A percentile compares a stretch with the other conserved stretches of the same genome.
Conservation (phyloP, 2,797 vertebrate genomes). For the Amblyraja radiata region DNA sequence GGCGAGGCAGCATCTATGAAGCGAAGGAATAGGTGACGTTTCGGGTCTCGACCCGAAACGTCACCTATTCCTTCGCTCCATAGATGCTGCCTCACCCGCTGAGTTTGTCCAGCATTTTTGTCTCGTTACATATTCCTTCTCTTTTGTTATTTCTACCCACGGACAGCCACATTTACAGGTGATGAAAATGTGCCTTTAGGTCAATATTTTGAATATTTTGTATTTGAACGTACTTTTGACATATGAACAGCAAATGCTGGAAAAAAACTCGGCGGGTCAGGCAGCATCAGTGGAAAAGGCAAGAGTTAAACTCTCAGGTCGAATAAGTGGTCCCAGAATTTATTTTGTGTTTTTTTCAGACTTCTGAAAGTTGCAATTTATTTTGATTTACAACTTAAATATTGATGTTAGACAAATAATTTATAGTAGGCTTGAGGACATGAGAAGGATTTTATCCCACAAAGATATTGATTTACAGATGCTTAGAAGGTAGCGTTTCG, state of each 20-base stretch:
- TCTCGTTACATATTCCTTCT: neutral
- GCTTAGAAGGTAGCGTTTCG: neutral
- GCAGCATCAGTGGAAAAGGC: neutral
- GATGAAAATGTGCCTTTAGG: too few relatives aligned
- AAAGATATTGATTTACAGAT: neutral
- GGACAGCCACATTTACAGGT: neutral
- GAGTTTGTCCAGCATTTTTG: too few relatives aligned
- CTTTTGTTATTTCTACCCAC: neutral
- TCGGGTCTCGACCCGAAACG: too few relatives aligned
- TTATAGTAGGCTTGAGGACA: neutral
- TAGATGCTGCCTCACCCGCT: too few relatives aligned
- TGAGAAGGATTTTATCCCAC: neutral
- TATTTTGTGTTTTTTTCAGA: too few relatives aligned
- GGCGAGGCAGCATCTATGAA: too few relatives aligned
- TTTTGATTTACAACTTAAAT: too few relatives aligned
- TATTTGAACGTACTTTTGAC: neutral
- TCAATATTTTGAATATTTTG: neutral
- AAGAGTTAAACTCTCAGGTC: too few relatives aligned
- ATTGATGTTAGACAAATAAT: neutral
- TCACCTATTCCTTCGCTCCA: too few relatives aligned
- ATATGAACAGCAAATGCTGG: neutral
- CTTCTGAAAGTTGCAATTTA: too few relatives aligned
- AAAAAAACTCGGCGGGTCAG: neutral
- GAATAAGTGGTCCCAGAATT: too few relatives aligned
- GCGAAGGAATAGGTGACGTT: too few relatives aligned